Evolutionary conservation across 1,140 invertebrate genomes (phyloP), one percentile per base, ranked within the genome.

Genomic region (Cardiocondyla obscurior): DNA sequence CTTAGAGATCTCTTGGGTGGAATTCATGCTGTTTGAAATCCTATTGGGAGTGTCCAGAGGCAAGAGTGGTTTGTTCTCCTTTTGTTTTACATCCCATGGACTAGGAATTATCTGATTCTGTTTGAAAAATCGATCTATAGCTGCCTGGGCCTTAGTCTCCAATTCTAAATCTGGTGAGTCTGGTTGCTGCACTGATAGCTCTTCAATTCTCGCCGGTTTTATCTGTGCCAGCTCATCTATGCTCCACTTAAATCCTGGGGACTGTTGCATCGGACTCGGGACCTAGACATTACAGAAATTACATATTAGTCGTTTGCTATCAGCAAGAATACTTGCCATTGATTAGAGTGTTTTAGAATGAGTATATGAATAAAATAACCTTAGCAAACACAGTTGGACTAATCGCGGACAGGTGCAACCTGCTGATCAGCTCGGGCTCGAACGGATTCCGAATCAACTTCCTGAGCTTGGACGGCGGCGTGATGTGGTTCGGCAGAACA

Each of bases 191-290:
- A 93, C 85, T 42, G 94, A 92, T 88, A 93, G 93, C 44, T 95
- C 94, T 83, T 95, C 95, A 22, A 95, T 94, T 87, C 94, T 93
- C 0, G 92, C 94, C n/a, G 95, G 95, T 69, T 94, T 91, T 16
- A 95, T 90, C 3, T 86, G 87, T 19, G 95, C 95, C 3, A 95
- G 84, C 53, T 95, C 95, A 5, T 95, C 95, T 14, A 95, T 94
- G 3, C 92, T 95, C 95, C 95, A 95, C 51, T 90, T 89, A 82
- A 95, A 95, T 12, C 88, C 90, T 5, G 94, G 92, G 28, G 94
- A 95, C 28, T 91, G 91, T 8, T 93, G 70, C 5, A 53, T 28
- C 10, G 85, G 22, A 70, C 51, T 91, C 3, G 82, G 72, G 36
- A 88, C 84, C 91, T 93, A 60, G 44, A 16, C 8, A 81, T 39